phyloP scores from a whole-genome alignment of 2,113 vertebrate species.

The Hemiprocne comata region DNA sequence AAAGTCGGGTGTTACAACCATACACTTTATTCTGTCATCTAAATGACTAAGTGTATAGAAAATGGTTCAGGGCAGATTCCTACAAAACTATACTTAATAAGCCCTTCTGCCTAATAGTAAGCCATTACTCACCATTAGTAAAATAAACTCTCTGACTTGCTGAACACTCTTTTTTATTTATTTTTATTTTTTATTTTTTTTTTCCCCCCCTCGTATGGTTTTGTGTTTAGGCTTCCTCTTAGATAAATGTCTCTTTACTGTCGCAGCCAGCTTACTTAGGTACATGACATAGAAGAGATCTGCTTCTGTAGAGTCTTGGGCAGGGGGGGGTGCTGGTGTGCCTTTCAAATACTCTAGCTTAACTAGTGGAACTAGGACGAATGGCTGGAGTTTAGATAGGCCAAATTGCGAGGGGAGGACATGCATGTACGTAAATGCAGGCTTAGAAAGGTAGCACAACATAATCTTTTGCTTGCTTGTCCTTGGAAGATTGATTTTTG shows the following conservation, averaged over 20 bases:
- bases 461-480: not conserved
- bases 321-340: not conserved
- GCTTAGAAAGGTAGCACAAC: not conserved
- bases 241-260: not conserved
- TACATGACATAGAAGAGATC: not conserved
- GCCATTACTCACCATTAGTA: not conserved
- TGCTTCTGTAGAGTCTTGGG: not conserved
- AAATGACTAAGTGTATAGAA: not conserved
- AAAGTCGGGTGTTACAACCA: not conserved
- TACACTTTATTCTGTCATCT: not conserved
- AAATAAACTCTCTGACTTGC: not conserved
- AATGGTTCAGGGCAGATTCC: not conserved
- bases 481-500: not conserved
- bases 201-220: rapidly evolving
- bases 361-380: not conserved
- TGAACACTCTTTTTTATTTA: not conserved
- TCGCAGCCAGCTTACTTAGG: not conserved
- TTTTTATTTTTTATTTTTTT: too few relatives aligned
- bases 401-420: not conserved
- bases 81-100: not conserved
- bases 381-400: not conserved
- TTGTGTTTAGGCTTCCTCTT: not conserved
- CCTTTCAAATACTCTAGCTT: not conserved
- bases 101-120: not conserved
- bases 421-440: not conserved